Percentiles rank a stretch among this genome's conserved stretches.
phyloP scores from a whole-genome alignment of 2,888 invertebrate species.

The Desoria tigrina region DNA sequence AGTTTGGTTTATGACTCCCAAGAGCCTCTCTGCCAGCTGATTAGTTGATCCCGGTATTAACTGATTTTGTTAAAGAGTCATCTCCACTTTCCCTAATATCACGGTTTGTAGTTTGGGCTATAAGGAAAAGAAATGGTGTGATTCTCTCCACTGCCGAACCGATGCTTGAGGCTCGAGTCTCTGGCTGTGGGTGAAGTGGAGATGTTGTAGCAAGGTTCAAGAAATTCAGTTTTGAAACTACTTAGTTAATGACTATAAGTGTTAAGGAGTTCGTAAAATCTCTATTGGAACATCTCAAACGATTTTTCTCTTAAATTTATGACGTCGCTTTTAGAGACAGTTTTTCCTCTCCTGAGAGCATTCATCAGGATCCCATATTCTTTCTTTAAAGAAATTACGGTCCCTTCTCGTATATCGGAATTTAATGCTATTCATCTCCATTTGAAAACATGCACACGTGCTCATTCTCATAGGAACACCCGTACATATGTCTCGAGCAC shows the following conservation, averaged over 20 bases:
- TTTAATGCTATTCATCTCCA: neutral
- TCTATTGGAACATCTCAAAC: conserved; percentile 1
- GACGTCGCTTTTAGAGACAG: neutral
- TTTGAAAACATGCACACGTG: conserved; percentile 4
- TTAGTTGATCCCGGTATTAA: neutral
- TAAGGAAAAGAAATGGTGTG: no score
- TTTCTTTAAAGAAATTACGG: neutral
- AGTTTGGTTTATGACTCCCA: no score
- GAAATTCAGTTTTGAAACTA: neutral
- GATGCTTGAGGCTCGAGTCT: no score
- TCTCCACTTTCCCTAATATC: neutral
- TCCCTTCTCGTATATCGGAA: neutral
- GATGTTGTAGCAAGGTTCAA: no score
- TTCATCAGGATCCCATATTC: neutral
- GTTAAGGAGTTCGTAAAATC: neutral
- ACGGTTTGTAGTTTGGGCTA: no score
- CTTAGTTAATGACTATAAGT: conserved; percentile 5
- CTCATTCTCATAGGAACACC: neutral
- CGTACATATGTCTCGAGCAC: no score
- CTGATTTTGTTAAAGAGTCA: conserved; percentile 5
- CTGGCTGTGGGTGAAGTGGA: no score
- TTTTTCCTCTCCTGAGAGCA: neutral
- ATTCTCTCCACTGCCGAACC: no score
- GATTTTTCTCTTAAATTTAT: neutral
- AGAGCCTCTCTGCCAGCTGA: no score